A percentile compares a stretch with the other conserved stretches of the same genome.
These are phyloP conservation scores for Lepus timidus DNA, from an alignment of 2,113 vertebrate species.

Conservation along the genomic window DNA sequence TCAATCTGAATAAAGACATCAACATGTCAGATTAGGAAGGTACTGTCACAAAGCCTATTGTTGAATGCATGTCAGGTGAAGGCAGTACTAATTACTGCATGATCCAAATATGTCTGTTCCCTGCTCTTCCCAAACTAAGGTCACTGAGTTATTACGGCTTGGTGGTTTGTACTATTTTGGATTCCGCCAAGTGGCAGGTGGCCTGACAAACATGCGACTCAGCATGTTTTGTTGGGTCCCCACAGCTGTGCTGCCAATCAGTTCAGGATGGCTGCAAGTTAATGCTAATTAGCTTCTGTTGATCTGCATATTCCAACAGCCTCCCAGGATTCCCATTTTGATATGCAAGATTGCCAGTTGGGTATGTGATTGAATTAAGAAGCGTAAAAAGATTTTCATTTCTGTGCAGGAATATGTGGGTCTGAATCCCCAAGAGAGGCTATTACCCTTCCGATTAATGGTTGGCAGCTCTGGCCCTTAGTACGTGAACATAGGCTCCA, in stretches of 20 bases:
- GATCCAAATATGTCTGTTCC: slow-evolving; percentile 86
- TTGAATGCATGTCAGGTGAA: slow-evolving; percentile 90
- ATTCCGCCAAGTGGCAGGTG: slow-evolving; percentile 91
- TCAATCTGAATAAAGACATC: slow-evolving; percentile 91
- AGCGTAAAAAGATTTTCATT: slow-evolving; percentile 85
- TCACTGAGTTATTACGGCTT: slow-evolving; percentile 87
- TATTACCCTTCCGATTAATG: slow-evolving; percentile 81
- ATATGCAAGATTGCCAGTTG: slow-evolving; percentile 91
- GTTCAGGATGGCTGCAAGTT: slow-evolving; percentile 91
- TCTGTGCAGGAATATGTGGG: slow-evolving; percentile 80
- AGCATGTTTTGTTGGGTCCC: slow-evolving; percentile 91
- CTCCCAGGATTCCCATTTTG: slow-evolving; percentile 91
- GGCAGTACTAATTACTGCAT: slow-evolving; percentile 89
- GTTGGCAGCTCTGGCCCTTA: slow-evolving; percentile 79
- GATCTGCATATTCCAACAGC: slow-evolving; percentile 91
- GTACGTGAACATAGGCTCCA: slow-evolving; percentile 60
- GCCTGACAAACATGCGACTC: slow-evolving; percentile 91
- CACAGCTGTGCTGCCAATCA: slow-evolving; percentile 93
- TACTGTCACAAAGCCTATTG: slow-evolving; percentile 86
- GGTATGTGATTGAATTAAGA: slow-evolving; percentile 90
- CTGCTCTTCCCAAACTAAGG: slow-evolving; percentile 88
- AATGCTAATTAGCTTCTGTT: slow-evolving; percentile 94
- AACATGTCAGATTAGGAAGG: slow-evolving; percentile 87
- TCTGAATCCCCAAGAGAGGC: slow-evolving; percentile 84
- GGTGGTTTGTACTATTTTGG: slow-evolving; percentile 89